Conservation (phyloP, 2,888 invertebrate genomes). For the Andrena fulva region DNA sequence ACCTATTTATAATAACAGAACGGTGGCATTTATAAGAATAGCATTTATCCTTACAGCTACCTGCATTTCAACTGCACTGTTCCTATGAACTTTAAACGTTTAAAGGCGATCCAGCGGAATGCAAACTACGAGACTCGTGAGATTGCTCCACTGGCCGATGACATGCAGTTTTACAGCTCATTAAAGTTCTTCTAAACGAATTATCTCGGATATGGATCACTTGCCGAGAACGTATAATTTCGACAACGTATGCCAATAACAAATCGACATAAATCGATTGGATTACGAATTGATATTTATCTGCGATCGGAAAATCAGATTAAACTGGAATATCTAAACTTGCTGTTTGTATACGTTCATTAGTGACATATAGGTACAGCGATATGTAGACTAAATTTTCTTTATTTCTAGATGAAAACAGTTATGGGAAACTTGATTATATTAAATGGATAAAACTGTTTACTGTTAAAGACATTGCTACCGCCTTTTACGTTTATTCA, state of each 20-base stretch:
- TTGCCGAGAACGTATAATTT: not conserved
- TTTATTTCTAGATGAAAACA: too few relatives aligned
- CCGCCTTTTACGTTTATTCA: too few relatives aligned
- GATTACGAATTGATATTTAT: not conserved
- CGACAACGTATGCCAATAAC: not conserved
- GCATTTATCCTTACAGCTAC: not conserved
- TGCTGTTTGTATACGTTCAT: not conserved
- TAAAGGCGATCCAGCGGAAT: slow-evolving; percentile 7
- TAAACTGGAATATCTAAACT: not conserved
- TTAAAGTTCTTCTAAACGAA: slow-evolving; percentile 6
- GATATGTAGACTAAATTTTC: too few relatives aligned
- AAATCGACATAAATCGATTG: not conserved
- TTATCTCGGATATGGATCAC: slow-evolving; percentile 16
- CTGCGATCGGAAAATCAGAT: not conserved
- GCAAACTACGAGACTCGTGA: slow-evolving; percentile 3
- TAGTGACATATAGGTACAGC: too few relatives aligned
- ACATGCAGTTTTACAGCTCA: slow-evolving; percentile 11
- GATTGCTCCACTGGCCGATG: slow-evolving; percentile 6
- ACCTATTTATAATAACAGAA: not conserved
- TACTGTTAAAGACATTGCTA: too few relatives aligned
- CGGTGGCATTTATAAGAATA: not conserved
- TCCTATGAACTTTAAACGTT: slow-evolving; percentile 25
- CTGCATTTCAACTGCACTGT: not conserved
- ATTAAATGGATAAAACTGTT: too few relatives aligned
- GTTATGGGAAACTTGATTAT: too few relatives aligned